Evolutionary conservation across 2,888 invertebrate genomes (phyloP).

Genomic region (Gonocerus acuteangulatus): DNA sequence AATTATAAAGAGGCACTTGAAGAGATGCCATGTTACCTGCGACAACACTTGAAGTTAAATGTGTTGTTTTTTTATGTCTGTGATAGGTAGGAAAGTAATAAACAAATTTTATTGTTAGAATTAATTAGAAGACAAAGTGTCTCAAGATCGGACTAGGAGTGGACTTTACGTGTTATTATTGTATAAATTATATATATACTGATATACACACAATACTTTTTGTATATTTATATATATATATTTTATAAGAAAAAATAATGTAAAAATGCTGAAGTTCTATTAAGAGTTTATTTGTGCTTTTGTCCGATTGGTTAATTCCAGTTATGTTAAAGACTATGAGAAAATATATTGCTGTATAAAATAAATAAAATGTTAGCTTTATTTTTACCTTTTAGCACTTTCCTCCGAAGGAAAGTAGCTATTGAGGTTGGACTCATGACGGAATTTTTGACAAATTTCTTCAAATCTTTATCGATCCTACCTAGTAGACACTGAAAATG

Average conservation of each 20-base stretch:
- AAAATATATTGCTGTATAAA: constrained; percentile 24
- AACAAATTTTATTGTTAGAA: constrained; percentile 18
- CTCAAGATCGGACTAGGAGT: constrained; percentile 15
- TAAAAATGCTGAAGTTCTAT: background rate
- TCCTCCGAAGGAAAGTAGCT: no score
- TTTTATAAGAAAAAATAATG: background rate
- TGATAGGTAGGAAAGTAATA: constrained; percentile 23
- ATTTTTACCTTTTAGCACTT: no score
- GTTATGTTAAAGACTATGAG: constrained; percentile 24
- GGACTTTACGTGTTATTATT: background rate
- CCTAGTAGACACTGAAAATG: no score
- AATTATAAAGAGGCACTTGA: constrained; percentile 3
- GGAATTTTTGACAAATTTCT: no score
- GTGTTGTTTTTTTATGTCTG: constrained; percentile 27
- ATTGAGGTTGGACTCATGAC: no score
- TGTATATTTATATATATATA: constrained; percentile 13
- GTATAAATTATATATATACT: constrained; percentile 21
- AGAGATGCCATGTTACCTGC: constrained; percentile 22
- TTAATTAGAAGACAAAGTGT: constrained; percentile 17
- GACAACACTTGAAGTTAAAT: constrained; percentile 17
- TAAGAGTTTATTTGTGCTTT: constrained; percentile 6
- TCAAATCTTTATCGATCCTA: no score
- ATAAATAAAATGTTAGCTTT: no score
- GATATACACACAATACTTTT: constrained; percentile 11
- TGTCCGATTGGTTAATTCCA: constrained; percentile 26